Conservation (phyloP, 2,113 vertebrate species). For the Zosterops japonicus region DNA sequence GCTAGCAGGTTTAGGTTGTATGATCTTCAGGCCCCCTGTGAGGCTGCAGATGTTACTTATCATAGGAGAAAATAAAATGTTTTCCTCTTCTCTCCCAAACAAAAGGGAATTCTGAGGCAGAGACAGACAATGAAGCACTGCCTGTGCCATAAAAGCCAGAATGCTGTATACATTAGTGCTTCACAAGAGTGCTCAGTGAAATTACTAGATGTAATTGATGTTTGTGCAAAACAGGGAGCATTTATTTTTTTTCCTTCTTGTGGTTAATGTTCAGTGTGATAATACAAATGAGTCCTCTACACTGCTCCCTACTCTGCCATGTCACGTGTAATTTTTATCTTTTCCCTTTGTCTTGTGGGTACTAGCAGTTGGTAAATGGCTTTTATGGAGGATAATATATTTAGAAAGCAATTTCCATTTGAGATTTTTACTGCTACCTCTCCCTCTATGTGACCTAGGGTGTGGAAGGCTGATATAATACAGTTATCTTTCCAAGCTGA, state of each 20-base stretch:
- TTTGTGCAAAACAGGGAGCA: constrained; percentile 69
- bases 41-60: background rate
- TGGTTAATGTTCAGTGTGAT: constrained; percentile 74
- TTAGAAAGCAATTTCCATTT: constrained; percentile 71
- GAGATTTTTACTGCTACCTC: constrained; percentile 63
- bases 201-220: constrained; percentile 69
- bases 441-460: constrained; percentile 48
- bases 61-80: background rate
- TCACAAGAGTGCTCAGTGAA: constrained; percentile 67
- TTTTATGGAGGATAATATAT: constrained; percentile 70
- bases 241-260: constrained; percentile 73
- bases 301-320: background rate
- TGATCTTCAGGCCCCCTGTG: background rate
- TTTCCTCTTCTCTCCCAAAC: background rate
- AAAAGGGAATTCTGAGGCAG: background rate
- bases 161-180: constrained; percentile 3
- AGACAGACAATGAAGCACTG: constrained; percentile 5
- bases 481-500: constrained; percentile 67
- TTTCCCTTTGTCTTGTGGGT: constrained; percentile 64
- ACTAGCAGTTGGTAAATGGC: constrained; percentile 70
- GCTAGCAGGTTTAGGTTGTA: background rate
- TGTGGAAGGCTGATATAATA: constrained; percentile 63
- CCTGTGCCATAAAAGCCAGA: constrained; percentile 29
- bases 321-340: constrained; percentile 40
- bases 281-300: constrained; percentile 63